phyloP scores from a whole-genome alignment of 2,797 vertebrate genomes.

The Malurus splendens region DNA sequence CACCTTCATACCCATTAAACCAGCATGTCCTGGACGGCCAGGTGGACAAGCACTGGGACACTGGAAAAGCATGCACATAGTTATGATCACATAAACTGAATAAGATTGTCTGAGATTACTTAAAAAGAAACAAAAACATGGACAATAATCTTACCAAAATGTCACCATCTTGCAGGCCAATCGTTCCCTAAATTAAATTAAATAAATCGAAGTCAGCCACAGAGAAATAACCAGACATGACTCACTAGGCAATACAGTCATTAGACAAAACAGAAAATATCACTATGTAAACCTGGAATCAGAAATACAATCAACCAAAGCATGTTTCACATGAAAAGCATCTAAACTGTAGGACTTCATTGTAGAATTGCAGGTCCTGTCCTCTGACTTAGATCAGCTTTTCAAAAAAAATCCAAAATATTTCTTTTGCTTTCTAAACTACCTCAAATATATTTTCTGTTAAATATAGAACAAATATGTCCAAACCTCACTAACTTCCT shows the following conservation, averaged over 20 bases:
- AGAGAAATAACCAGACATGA: neutral
- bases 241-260: neutral
- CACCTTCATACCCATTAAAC: conserved; percentile 96
- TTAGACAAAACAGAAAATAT: neutral
- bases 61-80: conserved; percentile 67
- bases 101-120: neutral
- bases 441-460: neutral
- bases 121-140: neutral
- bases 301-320: neutral
- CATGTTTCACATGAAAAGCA: neutral
- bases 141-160: conserved; percentile 71
- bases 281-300: neutral
- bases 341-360: neutral
- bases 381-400: neutral
- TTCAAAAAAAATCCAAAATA: neutral
- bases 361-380: neutral
- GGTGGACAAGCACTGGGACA: conserved; percentile 88
- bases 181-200: conserved; percentile 69
- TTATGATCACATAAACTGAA: neutral
- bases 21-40: conserved; percentile 87
- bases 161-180: conserved; percentile 75
- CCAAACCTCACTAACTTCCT: neutral
- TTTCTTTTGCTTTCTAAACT: neutral
- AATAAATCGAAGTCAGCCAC: conserved; percentile 22
- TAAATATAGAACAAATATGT: neutral